These are phyloP conservation scores for Neoarius graeffei DNA, from an alignment of 2,113 vertebrate species.

Conservation along the genomic window DNA sequence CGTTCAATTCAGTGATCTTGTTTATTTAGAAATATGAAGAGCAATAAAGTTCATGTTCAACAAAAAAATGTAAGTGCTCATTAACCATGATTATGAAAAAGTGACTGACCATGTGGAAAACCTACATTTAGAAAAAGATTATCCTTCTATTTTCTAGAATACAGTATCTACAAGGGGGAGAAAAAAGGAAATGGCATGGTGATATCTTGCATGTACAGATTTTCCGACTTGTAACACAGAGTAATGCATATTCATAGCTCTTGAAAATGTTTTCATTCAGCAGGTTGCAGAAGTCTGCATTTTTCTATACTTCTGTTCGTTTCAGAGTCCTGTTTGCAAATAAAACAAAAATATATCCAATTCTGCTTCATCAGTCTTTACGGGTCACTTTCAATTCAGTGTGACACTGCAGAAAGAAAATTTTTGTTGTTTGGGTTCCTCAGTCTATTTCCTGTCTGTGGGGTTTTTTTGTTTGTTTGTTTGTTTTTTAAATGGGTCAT, in stretches of 20 bases:
- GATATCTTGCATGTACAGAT: slow-evolving; percentile 39
- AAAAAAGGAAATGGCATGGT: not conserved
- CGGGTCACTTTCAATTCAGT: slow-evolving; percentile 32
- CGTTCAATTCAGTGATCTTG: slow-evolving; percentile 30
- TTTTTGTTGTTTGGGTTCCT: not conserved
- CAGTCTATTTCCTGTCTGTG: too few relatives aligned
- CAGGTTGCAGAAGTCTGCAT: not conserved
- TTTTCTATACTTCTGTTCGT: not conserved
- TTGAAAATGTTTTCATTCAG: not conserved
- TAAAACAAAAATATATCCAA: not conserved
- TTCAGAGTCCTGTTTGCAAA: not conserved
- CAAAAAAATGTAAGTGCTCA: slow-evolving; percentile 32
- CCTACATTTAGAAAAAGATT: slow-evolving; percentile 76
- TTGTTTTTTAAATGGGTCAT: slow-evolving; percentile 45
- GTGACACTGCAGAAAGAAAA: slow-evolving; percentile 4
- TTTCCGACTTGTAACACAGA: not conserved
- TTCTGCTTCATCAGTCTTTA: slow-evolving; percentile 49
- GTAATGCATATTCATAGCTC: not conserved
- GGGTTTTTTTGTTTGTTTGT: not conserved
- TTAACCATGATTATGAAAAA: slow-evolving; percentile 54
- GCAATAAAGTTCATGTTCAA: slow-evolving; percentile 19
- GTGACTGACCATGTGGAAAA: slow-evolving; percentile 51
- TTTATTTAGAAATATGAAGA: slow-evolving; percentile 73
- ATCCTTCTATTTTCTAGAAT: slow-evolving; percentile 68
- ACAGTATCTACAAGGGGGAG: slow-evolving; percentile 75